Evolutionary conservation across 1,140 invertebrate genomes (phyloP).

Genomic region (Chymomyza costata): DNA sequence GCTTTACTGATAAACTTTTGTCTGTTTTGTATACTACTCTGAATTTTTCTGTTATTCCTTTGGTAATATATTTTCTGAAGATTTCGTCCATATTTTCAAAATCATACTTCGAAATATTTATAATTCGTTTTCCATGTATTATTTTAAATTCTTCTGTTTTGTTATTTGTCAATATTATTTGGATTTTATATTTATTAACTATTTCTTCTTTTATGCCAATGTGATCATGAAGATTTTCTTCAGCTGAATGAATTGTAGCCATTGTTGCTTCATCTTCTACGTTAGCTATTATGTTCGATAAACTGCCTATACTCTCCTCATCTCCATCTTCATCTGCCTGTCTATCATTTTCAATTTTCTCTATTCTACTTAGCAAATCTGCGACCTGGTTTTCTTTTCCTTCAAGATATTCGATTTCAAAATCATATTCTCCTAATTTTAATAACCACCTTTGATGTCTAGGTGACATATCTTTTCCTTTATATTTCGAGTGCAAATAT

Average conservation of each 20-base stretch:
- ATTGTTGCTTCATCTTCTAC: not conserved
- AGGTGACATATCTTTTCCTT: slow-evolving; percentile 5
- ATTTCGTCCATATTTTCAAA: slow-evolving; percentile 10
- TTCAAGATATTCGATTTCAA: slow-evolving; percentile 73
- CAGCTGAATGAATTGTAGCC: slow-evolving; percentile 1
- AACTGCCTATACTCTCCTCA: too few relatives aligned
- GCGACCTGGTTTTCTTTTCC: slow-evolving; percentile 36
- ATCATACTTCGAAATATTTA: not conserved
- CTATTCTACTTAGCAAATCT: not conserved
- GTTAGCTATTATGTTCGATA: slow-evolving; percentile 1
- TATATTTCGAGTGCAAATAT: slow-evolving; percentile 74
- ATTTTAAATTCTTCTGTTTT: slow-evolving; percentile 7
- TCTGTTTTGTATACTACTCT: slow-evolving; percentile 14
- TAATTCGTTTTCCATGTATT: slow-evolving; percentile 1
- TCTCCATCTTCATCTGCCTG: not conserved
- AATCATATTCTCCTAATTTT: slow-evolving; percentile 75
- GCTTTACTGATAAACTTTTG: slow-evolving; percentile 7
- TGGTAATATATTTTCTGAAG: slow-evolving; percentile 16
- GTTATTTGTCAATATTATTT: slow-evolving; percentile 3
- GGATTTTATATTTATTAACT: slow-evolving; percentile 4
- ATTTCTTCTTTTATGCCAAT: slow-evolving; percentile 9
- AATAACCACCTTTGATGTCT: slow-evolving; percentile 64
- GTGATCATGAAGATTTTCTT: slow-evolving; percentile 5
- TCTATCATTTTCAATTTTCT: not conserved
- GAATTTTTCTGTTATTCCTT: slow-evolving; percentile 19